Conservation (phyloP, 2,113 vertebrate species). For the Ailurus styani region DNA sequence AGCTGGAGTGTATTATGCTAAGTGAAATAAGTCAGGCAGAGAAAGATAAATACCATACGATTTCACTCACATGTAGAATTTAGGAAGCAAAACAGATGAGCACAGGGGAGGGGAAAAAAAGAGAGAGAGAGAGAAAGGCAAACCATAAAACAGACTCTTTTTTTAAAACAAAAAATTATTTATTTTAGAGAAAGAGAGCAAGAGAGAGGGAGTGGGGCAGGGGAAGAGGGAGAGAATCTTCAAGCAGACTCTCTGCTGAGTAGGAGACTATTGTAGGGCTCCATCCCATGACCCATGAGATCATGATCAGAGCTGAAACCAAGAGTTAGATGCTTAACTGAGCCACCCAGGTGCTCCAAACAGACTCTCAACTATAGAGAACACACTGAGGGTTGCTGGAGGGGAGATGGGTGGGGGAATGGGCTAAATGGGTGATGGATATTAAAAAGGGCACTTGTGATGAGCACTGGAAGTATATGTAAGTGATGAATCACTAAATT, state of each 20-base stretch:
- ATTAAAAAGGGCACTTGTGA: neutral
- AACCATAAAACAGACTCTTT: neutral
- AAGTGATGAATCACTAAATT: neutral
- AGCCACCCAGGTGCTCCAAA: no score
- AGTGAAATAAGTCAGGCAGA: neutral
- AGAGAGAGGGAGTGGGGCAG: no score
- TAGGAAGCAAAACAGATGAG: neutral
- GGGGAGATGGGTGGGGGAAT: neutral
- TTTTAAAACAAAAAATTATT: no score
- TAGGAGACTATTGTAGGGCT: no score
- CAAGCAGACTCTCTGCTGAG: no score
- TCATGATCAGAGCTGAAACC: no score
- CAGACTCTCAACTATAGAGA: neutral
- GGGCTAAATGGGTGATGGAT: neutral
- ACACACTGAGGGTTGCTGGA: neutral
- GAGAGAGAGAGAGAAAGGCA: neutral
- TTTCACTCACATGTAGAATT: neutral
- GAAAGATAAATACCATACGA: neutral
- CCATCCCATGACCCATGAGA: no score
- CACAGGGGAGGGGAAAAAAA: neutral
- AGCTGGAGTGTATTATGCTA: neutral
- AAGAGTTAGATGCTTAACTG: no score
- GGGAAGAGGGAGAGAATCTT: no score
- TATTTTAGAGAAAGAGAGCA: no score
- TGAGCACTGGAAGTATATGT: neutral